phyloP scores from a whole-genome alignment of 2,797 vertebrate genomes.

The Natrix natrix region DNA sequence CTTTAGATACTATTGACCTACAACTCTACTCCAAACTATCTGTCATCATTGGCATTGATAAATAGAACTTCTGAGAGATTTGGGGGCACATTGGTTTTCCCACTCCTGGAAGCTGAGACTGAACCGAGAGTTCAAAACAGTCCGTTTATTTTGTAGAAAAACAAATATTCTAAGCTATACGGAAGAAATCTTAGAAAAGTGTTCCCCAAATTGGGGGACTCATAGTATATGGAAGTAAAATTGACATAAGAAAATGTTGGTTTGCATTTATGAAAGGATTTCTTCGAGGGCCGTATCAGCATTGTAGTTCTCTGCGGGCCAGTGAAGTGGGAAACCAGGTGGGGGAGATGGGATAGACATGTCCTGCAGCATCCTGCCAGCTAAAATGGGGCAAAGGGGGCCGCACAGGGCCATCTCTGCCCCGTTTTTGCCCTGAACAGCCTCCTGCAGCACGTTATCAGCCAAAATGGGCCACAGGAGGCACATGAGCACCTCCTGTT shows the following conservation, averaged over 20 bases:
- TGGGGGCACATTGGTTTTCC: background rate
- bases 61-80: background rate
- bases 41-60: background rate
- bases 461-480: no score
- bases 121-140: background rate
- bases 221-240: background rate
- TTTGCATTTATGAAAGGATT: background rate
- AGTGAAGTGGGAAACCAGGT: fast-evolving
- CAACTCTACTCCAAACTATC: background rate
- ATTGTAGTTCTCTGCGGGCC: no score
- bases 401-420: no score
- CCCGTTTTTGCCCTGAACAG: no score
- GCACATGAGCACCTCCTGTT: no score
- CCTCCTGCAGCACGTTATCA: no score
- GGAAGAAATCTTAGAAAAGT: background rate
- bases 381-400: no score
- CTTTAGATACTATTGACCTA: background rate
- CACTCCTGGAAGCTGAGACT: background rate
- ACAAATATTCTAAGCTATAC: background rate
- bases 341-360: no score
- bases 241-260: background rate
- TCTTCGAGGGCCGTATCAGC: no score
- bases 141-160: background rate
- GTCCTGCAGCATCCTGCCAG: no score
- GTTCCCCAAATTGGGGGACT: background rate